Conservation (phyloP, 2,888 invertebrate genomes). For the Atherix ibis region DNA sequence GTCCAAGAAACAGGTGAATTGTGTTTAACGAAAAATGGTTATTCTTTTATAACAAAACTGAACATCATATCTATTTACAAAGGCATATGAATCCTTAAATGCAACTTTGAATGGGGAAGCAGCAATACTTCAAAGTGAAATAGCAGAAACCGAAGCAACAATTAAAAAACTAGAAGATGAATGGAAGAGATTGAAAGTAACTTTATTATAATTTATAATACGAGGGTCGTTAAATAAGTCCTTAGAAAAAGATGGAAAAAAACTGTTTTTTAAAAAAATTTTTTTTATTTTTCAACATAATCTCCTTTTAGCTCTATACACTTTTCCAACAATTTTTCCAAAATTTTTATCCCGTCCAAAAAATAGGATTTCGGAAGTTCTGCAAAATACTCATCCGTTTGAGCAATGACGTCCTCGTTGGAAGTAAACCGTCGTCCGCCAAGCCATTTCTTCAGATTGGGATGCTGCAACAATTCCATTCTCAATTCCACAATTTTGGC, state of each 20-base stretch:
- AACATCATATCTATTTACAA: slow-evolving; percentile 1
- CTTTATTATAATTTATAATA: not conserved
- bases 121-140: slow-evolving; percentile 11
- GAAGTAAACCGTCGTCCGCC: too few relatives aligned
- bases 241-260: too few relatives aligned
- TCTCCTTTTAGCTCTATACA: too few relatives aligned
- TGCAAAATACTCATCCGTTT: too few relatives aligned
- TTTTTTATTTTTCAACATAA: not conserved
- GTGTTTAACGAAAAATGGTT: not conserved
- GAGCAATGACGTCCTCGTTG: too few relatives aligned
- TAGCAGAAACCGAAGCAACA: slow-evolving; percentile 11
- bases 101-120: slow-evolving; percentile 13
- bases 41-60: not conserved
- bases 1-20: slow-evolving; percentile 13
- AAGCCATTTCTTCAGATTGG: too few relatives aligned
- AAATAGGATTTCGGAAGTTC: too few relatives aligned
- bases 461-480: too few relatives aligned
- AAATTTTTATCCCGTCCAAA: too few relatives aligned
- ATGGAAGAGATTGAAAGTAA: slow-evolving; percentile 14
- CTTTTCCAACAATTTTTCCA: too few relatives aligned
- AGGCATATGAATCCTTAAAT: slow-evolving; percentile 13
- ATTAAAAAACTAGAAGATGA: slow-evolving; percentile 12
- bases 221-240: not conserved
- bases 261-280: too few relatives aligned
- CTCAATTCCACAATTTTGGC: too few relatives aligned